Conservation (phyloP, 2,797 vertebrate genomes). For the Adelosebastes latens region DNA sequence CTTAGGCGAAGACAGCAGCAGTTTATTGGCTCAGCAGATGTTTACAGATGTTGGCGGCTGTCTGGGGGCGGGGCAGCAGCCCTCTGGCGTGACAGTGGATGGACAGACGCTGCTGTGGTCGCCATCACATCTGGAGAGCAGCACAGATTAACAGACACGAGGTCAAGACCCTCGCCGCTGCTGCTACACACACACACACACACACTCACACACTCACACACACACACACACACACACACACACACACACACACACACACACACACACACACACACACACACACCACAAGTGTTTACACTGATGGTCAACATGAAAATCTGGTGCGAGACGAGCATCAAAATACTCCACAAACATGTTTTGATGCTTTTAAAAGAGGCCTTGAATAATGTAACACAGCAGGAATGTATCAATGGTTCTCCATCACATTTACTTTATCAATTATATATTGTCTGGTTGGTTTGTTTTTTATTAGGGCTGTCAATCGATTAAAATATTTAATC, state of each 20-base stretch:
- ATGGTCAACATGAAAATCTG: slow-evolving; percentile 14
- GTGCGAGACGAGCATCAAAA: neutral
- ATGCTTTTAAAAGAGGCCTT: neutral
- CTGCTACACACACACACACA: neutral
- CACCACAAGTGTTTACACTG: slow-evolving; percentile 21
- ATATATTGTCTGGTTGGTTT: neutral
- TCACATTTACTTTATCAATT: neutral
- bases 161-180: slow-evolving; percentile 4
- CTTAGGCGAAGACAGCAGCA: neutral
- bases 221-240: too few relatives aligned
- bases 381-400: neutral
- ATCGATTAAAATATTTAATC: too few relatives aligned
- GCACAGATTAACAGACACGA: slow-evolving; percentile 24
- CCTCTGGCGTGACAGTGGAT: neutral
- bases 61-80: neutral
- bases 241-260: slow-evolving; percentile 15
- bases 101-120: neutral
- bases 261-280: slow-evolving; percentile 8
- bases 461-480: neutral
- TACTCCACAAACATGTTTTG: slow-evolving; percentile 16
- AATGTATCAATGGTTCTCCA: too few relatives aligned
- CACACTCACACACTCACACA: too few relatives aligned
- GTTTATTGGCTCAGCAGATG: slow-evolving; percentile 17
- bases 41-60: slow-evolving; percentile 44
- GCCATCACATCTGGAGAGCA: slow-evolving; percentile 47